phyloP scores from a whole-genome alignment of 2,888 invertebrate genomes.

The Lordiphosa andalusiaca region DNA sequence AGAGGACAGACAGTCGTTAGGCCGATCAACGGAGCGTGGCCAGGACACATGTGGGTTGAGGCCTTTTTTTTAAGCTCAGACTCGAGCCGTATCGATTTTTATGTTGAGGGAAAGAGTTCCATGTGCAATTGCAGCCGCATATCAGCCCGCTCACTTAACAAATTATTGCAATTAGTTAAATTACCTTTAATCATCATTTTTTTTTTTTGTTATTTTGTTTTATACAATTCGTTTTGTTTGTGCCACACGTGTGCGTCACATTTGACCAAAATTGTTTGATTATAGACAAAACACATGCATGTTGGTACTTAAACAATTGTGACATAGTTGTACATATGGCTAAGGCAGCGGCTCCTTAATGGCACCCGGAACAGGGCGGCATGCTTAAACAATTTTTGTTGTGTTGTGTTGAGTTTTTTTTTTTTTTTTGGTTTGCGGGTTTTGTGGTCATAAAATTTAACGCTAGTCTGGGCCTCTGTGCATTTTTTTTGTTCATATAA shows the following conservation, averaged over 20 bases:
- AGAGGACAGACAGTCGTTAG: conserved; percentile 56
- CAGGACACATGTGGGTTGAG: conserved; percentile 57
- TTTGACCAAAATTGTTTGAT: conserved; percentile 40
- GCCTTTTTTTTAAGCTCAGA: conserved; percentile 9
- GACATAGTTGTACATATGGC: conserved; percentile 49
- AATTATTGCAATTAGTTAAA: conserved; percentile 55
- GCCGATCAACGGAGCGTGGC: conserved; percentile 61
- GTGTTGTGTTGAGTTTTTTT: conserved; percentile 17
- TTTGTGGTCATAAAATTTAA: conserved; percentile 64
- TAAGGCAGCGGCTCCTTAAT: conserved; percentile 28
- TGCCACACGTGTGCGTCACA: conserved; percentile 17
- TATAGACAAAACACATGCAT: conserved; percentile 47
- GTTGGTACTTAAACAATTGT: conserved; percentile 43
- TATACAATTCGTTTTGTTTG: background rate
- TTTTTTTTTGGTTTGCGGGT: conserved; percentile 38
- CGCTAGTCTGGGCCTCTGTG: conserved; percentile 55
- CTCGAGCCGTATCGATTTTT: conserved; percentile 49
- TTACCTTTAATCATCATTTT: conserved; percentile 38
- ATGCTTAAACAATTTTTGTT: conserved; percentile 53
- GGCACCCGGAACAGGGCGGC: conserved; percentile 59
- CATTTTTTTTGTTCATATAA: conserved; percentile 8
- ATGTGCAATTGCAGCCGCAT: conserved; percentile 47
- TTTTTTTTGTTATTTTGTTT: too few species aligned
- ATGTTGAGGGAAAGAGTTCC: conserved; percentile 19
- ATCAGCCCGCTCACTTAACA: conserved; percentile 32